Evolutionary conservation across 2,113 vertebrate species (phyloP), one percentile per base, ranked within the genome.

Genomic region (Elgaria multicarinata): DNA sequence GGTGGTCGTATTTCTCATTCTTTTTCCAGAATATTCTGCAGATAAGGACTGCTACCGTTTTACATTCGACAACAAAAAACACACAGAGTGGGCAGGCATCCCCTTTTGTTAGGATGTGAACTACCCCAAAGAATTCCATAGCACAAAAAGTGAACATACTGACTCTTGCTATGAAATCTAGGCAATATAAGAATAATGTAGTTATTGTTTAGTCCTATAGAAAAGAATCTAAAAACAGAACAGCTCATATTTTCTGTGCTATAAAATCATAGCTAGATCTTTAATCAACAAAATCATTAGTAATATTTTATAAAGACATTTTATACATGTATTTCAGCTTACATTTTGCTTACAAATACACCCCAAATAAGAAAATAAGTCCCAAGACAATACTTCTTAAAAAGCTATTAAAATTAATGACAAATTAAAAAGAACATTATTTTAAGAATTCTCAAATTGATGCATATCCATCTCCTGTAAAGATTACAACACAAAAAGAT

Each of bases 261-360:
- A 69, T 87, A 83, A 87, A 83, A 83, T 77, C 53, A 74, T 74
- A 26, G 12, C 79, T 36, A 92, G 14, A n/a, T 0, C 74, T 95
- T 93, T 90, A 95, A 94, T 94, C 46, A 87, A 84, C 80, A 79
- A 93, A 86, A 94, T 74, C 1, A 93, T 69, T n/a, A n/a, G 80
- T 67, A 18, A 94, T 36, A 90, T 53, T 78, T 71, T 89, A 86
- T 50, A 67, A 85, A 31, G 66, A 72, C 44, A 42, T 58, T 82
- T 81, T 78, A 58, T 26, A 85, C 71, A 50, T 75, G 44, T 78
- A 69, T 75, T 92, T 93, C 92, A 86, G 39, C 86, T 91, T 91
- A 87, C 84, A 95, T 92, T 93, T 93, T 86, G 33, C 90, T 90
- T 93, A 89, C 88, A 95, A 94, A 91, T 76, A 76, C 86, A 94